phyloP scores from a whole-genome alignment of 2,113 vertebrate species.

The Planiliza haematocheilus region DNA sequence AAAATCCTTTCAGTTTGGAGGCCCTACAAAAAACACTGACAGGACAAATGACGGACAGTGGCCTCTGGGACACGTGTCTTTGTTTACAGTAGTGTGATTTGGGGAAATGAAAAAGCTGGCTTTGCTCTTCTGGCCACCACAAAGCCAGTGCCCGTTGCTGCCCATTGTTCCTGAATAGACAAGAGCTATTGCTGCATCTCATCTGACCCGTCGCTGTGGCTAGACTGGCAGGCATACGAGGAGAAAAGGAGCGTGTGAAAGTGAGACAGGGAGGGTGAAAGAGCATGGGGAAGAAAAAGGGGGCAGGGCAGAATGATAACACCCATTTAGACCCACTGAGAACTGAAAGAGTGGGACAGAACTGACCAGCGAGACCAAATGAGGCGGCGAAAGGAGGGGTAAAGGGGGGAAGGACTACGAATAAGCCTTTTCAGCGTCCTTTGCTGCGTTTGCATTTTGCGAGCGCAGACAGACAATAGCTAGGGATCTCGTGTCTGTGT shows the following conservation, averaged over 20 bases:
- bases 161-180: conserved; percentile 67
- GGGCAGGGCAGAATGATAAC: conserved; percentile 35
- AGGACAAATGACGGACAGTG: conserved; percentile 25
- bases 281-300: conserved; percentile 23
- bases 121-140: conserved; percentile 64
- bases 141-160: conserved; percentile 61
- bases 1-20: neutral
- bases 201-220: conserved; percentile 45
- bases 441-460: conserved; percentile 78
- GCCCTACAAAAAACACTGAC: conserved; percentile 31
- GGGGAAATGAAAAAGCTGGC: conserved; percentile 63
- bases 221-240: conserved; percentile 43
- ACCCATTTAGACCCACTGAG: conserved; percentile 42
- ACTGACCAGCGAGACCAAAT: conserved; percentile 43
- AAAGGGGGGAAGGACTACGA: conserved; percentile 25
- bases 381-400: conserved; percentile 40
- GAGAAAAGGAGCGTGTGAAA: conserved; percentile 24
- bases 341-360: conserved; percentile 33
- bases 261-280: conserved; percentile 24
- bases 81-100: conserved; percentile 60
- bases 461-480: conserved; percentile 70
- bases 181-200: conserved; percentile 50
- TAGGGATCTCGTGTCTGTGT: conserved; percentile 71
- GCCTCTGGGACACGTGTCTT: conserved; percentile 18
- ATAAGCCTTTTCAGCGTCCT: conserved; percentile 65